A percentile compares a stretch with the other conserved stretches of the same genome.
Evolutionary conservation across 2,888 invertebrate species (phyloP).

Genomic region (Trachelus troglodyta): DNA sequence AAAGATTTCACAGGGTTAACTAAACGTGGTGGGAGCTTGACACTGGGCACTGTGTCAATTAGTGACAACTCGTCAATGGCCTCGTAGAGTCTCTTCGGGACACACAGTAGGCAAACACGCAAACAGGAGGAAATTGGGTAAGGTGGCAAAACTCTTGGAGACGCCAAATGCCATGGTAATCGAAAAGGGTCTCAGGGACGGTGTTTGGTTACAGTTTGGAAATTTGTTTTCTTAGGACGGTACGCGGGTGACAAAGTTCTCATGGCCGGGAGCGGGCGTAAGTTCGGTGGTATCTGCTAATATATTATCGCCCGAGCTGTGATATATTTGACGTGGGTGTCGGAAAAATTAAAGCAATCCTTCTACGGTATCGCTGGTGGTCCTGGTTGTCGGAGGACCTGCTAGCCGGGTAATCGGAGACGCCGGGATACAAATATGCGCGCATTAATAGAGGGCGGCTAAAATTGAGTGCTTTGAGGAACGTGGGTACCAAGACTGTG

Average conservation of each 20-base stretch:
- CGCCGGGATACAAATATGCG: slow-evolving; percentile 62
- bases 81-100: slow-evolving; percentile 1
- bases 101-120: background rate
- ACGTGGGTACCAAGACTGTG: background rate
- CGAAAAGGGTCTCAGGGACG: slow-evolving; percentile 2
- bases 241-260: slow-evolving; percentile 8
- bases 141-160: slow-evolving; percentile 1
- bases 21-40: background rate
- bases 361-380: slow-evolving; percentile 56
- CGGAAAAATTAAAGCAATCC: slow-evolving; percentile 64
- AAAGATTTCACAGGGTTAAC: background rate
- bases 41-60: slow-evolving; percentile 1
- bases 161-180: slow-evolving; percentile 7
- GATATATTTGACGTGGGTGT: slow-evolving; percentile 61
- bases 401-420: slow-evolving; percentile 59
- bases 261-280: background rate
- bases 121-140: slow-evolving; percentile 4
- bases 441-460: slow-evolving; percentile 56
- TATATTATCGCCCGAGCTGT: slow-evolving; percentile 54
- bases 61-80: slow-evolving; percentile 3
- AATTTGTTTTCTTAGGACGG: slow-evolving; percentile 7
- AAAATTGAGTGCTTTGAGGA: slow-evolving; percentile 12
- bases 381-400: slow-evolving; percentile 33
- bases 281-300: slow-evolving; percentile 31
- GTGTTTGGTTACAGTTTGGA: slow-evolving; percentile 9